phyloP scores from a whole-genome alignment of 2,113 vertebrate species.

The Typhlomys cinereus region DNA sequence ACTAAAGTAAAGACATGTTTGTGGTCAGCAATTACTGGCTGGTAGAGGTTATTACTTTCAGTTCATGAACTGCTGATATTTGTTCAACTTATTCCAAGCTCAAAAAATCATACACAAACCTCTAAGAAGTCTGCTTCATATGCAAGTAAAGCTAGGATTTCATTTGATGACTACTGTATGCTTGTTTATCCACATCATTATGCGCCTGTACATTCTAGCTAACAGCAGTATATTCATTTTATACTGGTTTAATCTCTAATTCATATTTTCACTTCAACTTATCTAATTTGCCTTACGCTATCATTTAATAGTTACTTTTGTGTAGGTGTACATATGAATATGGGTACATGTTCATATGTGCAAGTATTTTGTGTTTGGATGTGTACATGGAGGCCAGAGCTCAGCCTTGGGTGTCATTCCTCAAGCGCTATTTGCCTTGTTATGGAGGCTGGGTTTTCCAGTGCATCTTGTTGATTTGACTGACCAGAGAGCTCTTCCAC shows the following conservation, averaged over 20 bases:
- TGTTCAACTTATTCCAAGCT: conserved; percentile 4
- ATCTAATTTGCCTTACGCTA: not conserved
- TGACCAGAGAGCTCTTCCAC: too few relatives aligned
- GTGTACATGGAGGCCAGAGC: not conserved
- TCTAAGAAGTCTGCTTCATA: not conserved
- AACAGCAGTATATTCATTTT: not conserved
- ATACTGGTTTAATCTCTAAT: not conserved
- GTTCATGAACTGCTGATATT: conserved; percentile 37
- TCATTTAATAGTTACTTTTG: not conserved
- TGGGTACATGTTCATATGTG: too few relatives aligned
- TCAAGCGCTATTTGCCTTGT: too few relatives aligned
- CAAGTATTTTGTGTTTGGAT: too few relatives aligned
- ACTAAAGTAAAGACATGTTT: conserved; percentile 34
- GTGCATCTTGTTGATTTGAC: not conserved
- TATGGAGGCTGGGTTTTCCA: not conserved
- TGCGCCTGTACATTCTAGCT: not conserved
- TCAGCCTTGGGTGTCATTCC: not conserved
- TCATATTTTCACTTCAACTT: not conserved
- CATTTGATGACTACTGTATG: not conserved
- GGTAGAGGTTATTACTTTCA: conserved; percentile 41
- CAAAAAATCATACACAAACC: not conserved
- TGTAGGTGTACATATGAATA: not conserved
- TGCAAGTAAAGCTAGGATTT: not conserved
- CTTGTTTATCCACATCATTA: not conserved
- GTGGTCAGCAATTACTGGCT: conserved; percentile 51